Evolutionary conservation across 2,113 vertebrate genomes (phyloP).

Genomic region (Centropus bengalensis): DNA sequence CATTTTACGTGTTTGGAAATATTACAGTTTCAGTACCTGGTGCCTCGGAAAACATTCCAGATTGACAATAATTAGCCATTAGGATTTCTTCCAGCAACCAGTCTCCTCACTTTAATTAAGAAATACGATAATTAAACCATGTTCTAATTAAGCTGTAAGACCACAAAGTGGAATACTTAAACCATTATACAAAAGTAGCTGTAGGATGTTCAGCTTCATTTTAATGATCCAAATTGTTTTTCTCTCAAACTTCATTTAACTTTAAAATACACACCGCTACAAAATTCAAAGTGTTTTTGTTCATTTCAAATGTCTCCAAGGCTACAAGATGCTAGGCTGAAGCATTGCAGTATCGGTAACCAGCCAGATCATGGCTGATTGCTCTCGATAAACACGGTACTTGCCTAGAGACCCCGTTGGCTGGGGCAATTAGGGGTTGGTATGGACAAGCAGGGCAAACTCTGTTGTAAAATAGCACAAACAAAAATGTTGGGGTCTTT

Average conservation of each 20-base stretch:
- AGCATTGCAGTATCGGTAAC: background rate
- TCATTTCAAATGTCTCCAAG: background rate
- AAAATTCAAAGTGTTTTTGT: background rate
- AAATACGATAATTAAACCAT: slow-evolving; percentile 17
- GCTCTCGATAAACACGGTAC: background rate
- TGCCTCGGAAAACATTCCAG: background rate
- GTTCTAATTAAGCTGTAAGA: slow-evolving; percentile 42
- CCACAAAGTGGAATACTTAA: background rate
- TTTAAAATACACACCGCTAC: background rate
- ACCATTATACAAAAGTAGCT: background rate
- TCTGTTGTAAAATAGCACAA: background rate
- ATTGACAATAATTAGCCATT: slow-evolving; percentile 45
- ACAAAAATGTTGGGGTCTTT: background rate
- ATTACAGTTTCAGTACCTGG: background rate
- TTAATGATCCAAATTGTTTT: background rate
- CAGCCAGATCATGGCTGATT: background rate
- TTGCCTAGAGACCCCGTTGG: background rate
- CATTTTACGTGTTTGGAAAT: background rate
- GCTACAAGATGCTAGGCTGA: background rate
- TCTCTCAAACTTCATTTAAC: background rate
- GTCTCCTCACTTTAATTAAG: slow-evolving; percentile 51
- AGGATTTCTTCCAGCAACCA: slow-evolving; percentile 36
- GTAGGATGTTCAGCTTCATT: background rate
- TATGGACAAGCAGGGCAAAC: background rate
- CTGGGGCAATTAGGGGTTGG: background rate